A percentile compares a stretch with the other conserved stretches of the same genome.
These are phyloP conservation scores for Sphenopsis melanotis DNA, from an alignment of 2,797 vertebrate species.

Conservation along the genomic window DNA sequence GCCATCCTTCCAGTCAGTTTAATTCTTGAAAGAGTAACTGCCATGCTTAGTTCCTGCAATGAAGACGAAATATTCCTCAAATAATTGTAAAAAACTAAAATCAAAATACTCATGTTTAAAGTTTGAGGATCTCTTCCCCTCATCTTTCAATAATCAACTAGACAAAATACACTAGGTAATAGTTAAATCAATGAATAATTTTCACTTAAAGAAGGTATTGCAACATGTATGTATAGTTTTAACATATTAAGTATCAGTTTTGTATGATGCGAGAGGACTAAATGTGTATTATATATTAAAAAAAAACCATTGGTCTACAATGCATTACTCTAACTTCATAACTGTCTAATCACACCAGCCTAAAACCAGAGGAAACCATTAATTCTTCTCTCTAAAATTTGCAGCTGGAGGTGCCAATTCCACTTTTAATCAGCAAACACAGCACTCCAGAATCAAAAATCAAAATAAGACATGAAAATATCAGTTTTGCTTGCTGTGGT, in stretches of 20 bases:
- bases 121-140: background rate
- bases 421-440: background rate
- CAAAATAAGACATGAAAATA: background rate
- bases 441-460: background rate
- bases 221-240: background rate
- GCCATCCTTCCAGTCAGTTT: background rate
- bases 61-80: background rate
- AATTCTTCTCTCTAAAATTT: background rate
- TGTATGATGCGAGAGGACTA: background rate
- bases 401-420: background rate
- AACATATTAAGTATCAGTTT: background rate
- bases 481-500: background rate
- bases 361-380: background rate
- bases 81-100: background rate
- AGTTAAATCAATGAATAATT: background rate
- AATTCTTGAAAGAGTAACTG: background rate
- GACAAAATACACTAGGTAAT: background rate
- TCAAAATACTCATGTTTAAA: background rate
- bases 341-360: background rate
- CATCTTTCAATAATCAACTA: background rate
- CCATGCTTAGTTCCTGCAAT: background rate
- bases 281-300: background rate
- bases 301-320: background rate
- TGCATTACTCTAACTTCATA: background rate
- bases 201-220: background rate